Evolutionary conservation across 2,797 vertebrate species (phyloP).

Genomic region (Columba guinea): DNA sequence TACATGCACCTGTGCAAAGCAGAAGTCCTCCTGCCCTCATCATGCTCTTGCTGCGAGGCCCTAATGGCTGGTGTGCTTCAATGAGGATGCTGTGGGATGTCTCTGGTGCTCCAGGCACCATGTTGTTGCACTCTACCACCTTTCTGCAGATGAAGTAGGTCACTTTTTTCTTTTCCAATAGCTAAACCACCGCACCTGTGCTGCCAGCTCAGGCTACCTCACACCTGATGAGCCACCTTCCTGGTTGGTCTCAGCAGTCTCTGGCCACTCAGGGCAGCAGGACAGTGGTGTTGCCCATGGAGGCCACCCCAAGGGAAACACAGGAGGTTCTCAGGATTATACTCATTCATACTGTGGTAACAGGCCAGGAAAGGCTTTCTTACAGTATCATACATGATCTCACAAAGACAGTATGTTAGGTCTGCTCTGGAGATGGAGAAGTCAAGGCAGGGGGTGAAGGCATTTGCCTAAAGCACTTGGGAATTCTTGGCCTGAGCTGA

Average conservation of each 20-base stretch:
- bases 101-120: not conserved
- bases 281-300: accelerated
- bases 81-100: not conserved
- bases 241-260: not conserved
- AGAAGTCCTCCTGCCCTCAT: not conserved
- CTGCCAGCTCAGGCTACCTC: not conserved
- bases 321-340: not conserved
- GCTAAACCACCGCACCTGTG: not conserved
- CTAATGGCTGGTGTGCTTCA: not conserved
- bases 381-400: not conserved
- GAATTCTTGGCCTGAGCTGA: not conserved
- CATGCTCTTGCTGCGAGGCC: not conserved
- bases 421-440: not conserved
- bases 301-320: not conserved
- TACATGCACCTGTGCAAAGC: not conserved
- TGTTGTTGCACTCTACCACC: accelerated
- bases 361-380: not conserved
- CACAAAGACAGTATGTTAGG: not conserved
- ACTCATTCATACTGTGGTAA: not conserved
- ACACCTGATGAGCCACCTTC: not conserved
- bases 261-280: not conserved
- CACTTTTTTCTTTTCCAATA: not conserved
- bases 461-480: not conserved
- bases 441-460: not conserved
- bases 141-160: not conserved